phyloP scores from a whole-genome alignment of 2,113 vertebrate species.

The Propithecus coquereli region DNA sequence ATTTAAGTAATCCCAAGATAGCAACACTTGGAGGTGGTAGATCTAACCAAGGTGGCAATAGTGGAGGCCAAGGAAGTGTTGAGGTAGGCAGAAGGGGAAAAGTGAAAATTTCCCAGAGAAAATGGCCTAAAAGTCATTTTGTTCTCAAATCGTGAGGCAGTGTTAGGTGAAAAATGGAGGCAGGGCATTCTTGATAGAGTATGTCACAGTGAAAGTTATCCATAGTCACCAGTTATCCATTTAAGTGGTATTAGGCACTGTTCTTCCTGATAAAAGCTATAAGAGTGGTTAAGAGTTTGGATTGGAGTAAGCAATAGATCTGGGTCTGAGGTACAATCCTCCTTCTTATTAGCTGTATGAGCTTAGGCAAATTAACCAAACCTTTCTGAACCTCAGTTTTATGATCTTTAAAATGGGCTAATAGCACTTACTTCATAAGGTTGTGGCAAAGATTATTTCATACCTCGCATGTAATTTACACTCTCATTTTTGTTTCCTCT shows the following conservation, averaged over 20 bases:
- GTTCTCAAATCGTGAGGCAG: neutral
- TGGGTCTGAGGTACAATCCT: neutral
- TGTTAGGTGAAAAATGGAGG: neutral
- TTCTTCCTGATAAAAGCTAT: neutral
- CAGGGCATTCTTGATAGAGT: neutral
- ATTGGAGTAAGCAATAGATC: neutral
- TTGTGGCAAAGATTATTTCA: neutral
- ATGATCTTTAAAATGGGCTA: neutral
- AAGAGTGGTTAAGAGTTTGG: neutral
- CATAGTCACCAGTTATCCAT: neutral
- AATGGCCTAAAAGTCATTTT: neutral
- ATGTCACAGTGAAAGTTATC: neutral
- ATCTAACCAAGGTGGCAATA: neutral
- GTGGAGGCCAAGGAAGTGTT: neutral
- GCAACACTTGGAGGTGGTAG: neutral
- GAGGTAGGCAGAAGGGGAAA: neutral
- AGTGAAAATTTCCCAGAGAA: neutral
- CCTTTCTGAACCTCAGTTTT: neutral
- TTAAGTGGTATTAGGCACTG: neutral
- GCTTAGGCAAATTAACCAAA: neutral
- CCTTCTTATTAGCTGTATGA: neutral
- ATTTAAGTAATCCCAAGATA: neutral
- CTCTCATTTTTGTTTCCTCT: neutral
- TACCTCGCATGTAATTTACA: neutral
- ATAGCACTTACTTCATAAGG: neutral